These are phyloP conservation scores for Dione vanillae DNA, from an alignment of 2,888 invertebrate genomes.

Conservation along the genomic window DNA sequence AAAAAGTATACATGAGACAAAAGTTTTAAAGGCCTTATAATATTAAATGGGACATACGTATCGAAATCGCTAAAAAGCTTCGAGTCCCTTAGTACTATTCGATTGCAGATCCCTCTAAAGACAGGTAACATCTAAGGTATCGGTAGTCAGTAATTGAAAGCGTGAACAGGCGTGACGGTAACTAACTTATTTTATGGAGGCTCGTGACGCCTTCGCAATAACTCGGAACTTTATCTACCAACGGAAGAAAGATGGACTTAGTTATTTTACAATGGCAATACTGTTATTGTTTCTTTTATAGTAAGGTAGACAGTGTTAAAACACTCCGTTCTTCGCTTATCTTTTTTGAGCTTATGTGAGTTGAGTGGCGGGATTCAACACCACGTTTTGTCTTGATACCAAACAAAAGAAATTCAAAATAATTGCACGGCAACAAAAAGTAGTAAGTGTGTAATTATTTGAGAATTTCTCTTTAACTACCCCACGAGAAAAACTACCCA, in stretches of 20 bases:
- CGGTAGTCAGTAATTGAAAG: conserved; percentile 43
- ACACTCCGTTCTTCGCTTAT: too few relatives aligned
- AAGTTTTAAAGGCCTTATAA: too few relatives aligned
- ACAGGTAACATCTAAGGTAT: conserved; percentile 9
- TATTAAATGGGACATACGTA: background rate
- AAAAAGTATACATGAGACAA: too few relatives aligned
- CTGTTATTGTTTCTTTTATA: background rate
- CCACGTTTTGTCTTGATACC: too few relatives aligned
- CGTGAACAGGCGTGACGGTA: conserved; percentile 41
- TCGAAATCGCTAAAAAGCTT: background rate
- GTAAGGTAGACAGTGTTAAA: too few relatives aligned
- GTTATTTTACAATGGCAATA: conserved; percentile 5
- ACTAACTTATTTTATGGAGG: conserved; percentile 34
- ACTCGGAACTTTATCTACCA: conserved; percentile 27
- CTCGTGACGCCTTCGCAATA: conserved; percentile 33
- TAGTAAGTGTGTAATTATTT: too few relatives aligned
- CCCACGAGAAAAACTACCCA: too few relatives aligned
- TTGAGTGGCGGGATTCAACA: too few relatives aligned
- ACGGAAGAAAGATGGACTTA: conserved; percentile 8
- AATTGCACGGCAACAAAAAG: too few relatives aligned
- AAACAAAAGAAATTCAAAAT: too few relatives aligned
- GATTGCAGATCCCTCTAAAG: background rate
- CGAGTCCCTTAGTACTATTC: background rate
- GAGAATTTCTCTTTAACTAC: too few relatives aligned
- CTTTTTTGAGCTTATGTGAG: too few relatives aligned